These are phyloP conservation scores for Polypedilum pembai DNA, from an alignment of 1,140 invertebrate species.

Conservation along the genomic window DNA sequence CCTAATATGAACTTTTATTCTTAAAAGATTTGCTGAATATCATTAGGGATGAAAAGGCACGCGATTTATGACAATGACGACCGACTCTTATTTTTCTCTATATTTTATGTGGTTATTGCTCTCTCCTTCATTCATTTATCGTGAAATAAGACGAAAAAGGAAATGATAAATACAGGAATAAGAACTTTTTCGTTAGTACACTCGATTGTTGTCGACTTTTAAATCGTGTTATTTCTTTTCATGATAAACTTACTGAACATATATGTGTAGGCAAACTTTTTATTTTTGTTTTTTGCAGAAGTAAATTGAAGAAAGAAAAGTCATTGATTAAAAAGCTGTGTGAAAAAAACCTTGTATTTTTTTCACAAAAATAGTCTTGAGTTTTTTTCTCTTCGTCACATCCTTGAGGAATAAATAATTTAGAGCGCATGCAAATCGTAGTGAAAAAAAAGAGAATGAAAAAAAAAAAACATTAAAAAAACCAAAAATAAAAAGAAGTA, in stretches of 20 bases:
- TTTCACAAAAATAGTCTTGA: too few relatives aligned
- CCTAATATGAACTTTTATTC: neutral
- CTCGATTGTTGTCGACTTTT: too few relatives aligned
- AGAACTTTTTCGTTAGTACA: too few relatives aligned
- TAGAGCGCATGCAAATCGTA: neutral
- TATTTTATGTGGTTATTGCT: neutral
- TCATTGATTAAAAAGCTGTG: too few relatives aligned
- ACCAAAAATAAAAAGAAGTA: neutral
- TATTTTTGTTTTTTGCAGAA: too few relatives aligned
- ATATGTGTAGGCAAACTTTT: too few relatives aligned
- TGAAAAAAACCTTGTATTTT: too few relatives aligned
- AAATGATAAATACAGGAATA: too few relatives aligned
- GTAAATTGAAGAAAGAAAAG: too few relatives aligned
- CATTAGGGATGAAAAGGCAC: neutral
- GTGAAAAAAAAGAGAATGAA: neutral
- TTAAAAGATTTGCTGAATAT: neutral
- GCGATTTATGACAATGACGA: neutral
- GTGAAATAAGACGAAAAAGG: too few relatives aligned
- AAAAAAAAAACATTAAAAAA: neutral
- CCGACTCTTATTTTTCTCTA: neutral
- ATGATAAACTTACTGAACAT: too few relatives aligned
- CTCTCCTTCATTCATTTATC: neutral
- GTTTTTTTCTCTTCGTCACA: neutral
- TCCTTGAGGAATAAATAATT: constrained; percentile 1
- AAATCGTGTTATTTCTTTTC: too few relatives aligned